Percentiles rank a stretch among this genome's conserved stretches.
phyloP scores from a whole-genome alignment of 2,113 vertebrate species.

The Nerophis lumbriciformis region DNA sequence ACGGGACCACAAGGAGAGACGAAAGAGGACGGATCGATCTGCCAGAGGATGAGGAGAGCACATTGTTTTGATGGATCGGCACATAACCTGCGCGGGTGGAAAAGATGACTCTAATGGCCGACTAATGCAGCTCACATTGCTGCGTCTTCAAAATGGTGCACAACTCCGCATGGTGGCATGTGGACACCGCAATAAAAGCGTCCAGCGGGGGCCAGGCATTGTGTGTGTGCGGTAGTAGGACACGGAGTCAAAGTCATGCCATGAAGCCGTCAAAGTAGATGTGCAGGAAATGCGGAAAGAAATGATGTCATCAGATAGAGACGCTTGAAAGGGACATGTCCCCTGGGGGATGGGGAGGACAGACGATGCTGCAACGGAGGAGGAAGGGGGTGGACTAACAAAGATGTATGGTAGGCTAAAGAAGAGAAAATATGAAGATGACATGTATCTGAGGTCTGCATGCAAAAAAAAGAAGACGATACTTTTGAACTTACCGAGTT shows the following conservation, averaged over 20 bases:
- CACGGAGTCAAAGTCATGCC: not conserved
- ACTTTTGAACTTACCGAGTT: conserved; percentile 61
- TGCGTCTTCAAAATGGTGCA: conserved; percentile 39
- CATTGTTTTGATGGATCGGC: conserved; percentile 28
- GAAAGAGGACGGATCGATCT: conserved; percentile 57
- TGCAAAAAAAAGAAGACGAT: not conserved
- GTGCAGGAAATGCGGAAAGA: not conserved
- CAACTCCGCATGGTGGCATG: conserved; percentile 16
- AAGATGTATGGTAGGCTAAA: not conserved
- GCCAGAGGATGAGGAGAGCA: conserved; percentile 21
- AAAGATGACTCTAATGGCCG: conserved; percentile 41
- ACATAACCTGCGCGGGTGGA: conserved; percentile 40
- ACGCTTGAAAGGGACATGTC: conserved; percentile 22
- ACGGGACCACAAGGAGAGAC: conserved; percentile 38
- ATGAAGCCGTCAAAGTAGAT: not conserved
- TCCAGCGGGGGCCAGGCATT: not conserved
- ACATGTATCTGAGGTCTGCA: no score
- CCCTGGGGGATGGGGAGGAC: conserved; percentile 28
- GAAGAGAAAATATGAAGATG: not conserved
- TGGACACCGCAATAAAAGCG: not conserved
- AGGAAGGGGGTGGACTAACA: conserved; percentile 9
- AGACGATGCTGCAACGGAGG: conserved; percentile 7
- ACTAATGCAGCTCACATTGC: conserved; percentile 31
- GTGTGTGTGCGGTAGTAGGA: not conserved
- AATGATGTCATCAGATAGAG: conserved; percentile 1